Conservation (phyloP, 2,888 invertebrate genomes). For the Pimpla rufipes region DNA sequence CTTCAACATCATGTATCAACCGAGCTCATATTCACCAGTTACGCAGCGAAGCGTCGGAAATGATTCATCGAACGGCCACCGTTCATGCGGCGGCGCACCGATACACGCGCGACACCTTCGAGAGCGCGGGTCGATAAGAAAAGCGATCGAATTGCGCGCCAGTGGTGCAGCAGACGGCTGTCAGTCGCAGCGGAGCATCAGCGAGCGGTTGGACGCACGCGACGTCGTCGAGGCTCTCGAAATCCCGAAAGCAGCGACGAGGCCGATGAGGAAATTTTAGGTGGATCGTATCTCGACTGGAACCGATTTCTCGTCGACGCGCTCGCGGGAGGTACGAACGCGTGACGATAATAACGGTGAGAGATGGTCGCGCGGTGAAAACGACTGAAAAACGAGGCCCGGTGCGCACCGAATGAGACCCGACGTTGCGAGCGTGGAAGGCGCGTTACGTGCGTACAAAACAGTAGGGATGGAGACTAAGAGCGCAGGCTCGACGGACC, state of each 20-base stretch:
- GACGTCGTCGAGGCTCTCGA: neutral
- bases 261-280: neutral
- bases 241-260: neutral
- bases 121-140: constrained; percentile 39
- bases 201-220: neutral
- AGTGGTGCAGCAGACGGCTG: neutral
- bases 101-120: neutral
- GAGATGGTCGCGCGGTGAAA: neutral
- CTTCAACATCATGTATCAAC: neutral
- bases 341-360: constrained; percentile 16
- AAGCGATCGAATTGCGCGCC: constrained; percentile 12
- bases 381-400: neutral
- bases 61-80: constrained; percentile 12
- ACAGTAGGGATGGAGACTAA: neutral
- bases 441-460: neutral
- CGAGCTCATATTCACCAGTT: neutral
- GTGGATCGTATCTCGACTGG: neutral
- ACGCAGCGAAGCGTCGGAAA: neutral
- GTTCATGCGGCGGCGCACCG: neutral
- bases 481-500: constrained; percentile 4
- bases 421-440: neutral
- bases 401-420: neutral
- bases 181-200: neutral
- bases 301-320: neutral
- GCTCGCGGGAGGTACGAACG: neutral